Evolutionary conservation across 1,140 invertebrate genomes (phyloP).

Genomic region (Eurosta solidaginis): DNA sequence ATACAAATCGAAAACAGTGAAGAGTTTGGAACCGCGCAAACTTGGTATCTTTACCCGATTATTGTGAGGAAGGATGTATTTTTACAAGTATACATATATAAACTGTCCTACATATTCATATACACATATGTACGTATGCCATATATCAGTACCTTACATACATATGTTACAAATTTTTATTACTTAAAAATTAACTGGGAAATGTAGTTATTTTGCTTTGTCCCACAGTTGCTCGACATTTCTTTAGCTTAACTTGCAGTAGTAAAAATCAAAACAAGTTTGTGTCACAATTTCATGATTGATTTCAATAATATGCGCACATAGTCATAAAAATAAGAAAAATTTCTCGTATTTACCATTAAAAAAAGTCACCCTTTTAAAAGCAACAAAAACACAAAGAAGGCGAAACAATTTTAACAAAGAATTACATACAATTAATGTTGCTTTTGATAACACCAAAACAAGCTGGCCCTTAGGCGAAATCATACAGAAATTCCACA

Average conservation of each 20-base stretch:
- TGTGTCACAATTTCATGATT: conserved; percentile 31
- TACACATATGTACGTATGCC: too few relatives aligned
- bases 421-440: background rate
- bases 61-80: too few relatives aligned
- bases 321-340: conserved; percentile 11
- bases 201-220: background rate
- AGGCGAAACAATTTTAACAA: background rate
- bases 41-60: too few relatives aligned
- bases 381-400: conserved; percentile 2
- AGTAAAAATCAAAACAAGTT: conserved; percentile 30
- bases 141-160: too few relatives aligned
- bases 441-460: background rate
- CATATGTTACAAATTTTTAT: too few relatives aligned
- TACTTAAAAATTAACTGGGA: background rate
- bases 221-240: background rate
- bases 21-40: too few relatives aligned
- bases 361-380: conserved; percentile 34
- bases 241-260: background rate
- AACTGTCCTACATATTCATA: too few relatives aligned
- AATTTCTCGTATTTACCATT: conserved; percentile 2
- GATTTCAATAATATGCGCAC: conserved; percentile 30
- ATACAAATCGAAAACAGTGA: too few relatives aligned
- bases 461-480: conserved; percentile 44
- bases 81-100: too few relatives aligned
- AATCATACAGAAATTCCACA: conserved; percentile 52